Evolutionary conservation across 2,888 invertebrate genomes (phyloP), one percentile per base, ranked within the genome.

Genomic region (Onthophagus sagittarius): DNA sequence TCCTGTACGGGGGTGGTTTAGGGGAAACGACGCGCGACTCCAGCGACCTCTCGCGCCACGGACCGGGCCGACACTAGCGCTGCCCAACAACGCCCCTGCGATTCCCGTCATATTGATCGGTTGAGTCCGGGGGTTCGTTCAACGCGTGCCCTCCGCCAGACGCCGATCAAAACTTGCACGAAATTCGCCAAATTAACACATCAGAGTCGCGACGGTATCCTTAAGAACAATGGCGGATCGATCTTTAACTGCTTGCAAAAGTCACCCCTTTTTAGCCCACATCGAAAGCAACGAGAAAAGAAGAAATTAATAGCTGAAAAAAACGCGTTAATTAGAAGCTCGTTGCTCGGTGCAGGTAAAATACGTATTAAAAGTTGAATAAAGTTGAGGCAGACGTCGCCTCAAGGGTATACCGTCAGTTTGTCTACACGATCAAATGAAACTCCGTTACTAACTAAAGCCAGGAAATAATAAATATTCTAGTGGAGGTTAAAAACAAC

Each of bases 31-130:
- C 15, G 31, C 67, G 32, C 67, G 67, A 31, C 31, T 1, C 39
- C 67, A 23, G 67, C 67, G 67, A 67, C 67, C 67, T 67, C 67
- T 67, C 67, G 67, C 67, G 31, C 31, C 32, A 32, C 67, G 23
- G 32, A 67, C 67, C 32, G 67, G 32, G 32, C 67, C 32, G 67
- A 67, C 67, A 67, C 23, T 67, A 67, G 67, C 67, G 67, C 67
- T 32, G 67, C 67, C 67, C 67, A 67, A 67, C 67, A 31, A 67
- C 67, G 67, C 67, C 78, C 78, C 77, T 78, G 77, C 78, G 77
- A 77, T 77, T 80, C 78, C 80, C 80, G 82, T 82, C 83, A 83
- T 84, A 84, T 84, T 84, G 84, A 84, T 84, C 83, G 80, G 78
- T 77, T 79, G 78, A 78, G 79, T 81, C 81, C 78, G 82, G 84